These are phyloP conservation scores for Zoanthus solanderi DNA, from an alignment of 92 coral and sea anemone species.

Conservation along the genomic window DNA sequence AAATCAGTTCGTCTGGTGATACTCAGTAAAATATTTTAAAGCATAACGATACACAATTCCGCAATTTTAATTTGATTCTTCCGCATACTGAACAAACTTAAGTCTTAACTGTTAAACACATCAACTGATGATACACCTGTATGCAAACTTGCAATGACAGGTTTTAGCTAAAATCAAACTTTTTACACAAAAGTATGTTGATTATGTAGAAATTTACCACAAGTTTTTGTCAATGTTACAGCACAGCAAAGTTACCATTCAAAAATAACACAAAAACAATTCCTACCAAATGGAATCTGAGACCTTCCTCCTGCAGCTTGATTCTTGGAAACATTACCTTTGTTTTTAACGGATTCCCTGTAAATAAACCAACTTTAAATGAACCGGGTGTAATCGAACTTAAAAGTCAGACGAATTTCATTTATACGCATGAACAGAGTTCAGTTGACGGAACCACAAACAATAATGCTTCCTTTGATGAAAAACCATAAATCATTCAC, in stretches of 20 bases:
- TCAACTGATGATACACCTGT: too few relatives aligned
- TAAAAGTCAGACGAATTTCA: neutral
- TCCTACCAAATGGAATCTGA: neutral
- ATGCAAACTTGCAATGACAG: too few relatives aligned
- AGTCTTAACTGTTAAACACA: too few relatives aligned
- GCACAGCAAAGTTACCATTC: neutral
- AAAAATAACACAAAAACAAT: neutral
- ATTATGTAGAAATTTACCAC: too few relatives aligned
- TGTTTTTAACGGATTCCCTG: slow-evolving; percentile 5
- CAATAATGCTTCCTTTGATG: neutral
- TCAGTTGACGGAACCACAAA: too few relatives aligned
- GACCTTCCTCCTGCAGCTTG: neutral
- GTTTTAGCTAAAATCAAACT: too few relatives aligned
- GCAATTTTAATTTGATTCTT: too few relatives aligned
- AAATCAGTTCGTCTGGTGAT: too few relatives aligned
- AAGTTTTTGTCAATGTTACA: neutral
- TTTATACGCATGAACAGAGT: neutral
- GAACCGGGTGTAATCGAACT: neutral
- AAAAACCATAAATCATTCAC: neutral
- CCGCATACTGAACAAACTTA: too few relatives aligned
- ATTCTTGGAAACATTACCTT: neutral
- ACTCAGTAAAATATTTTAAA: too few relatives aligned
- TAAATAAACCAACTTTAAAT: neutral
- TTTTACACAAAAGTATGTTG: too few relatives aligned
- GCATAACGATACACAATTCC: too few relatives aligned